These are phyloP conservation scores for Perizoma affinitatum DNA, from an alignment of 2,888 invertebrate species.

Conservation along the genomic window DNA sequence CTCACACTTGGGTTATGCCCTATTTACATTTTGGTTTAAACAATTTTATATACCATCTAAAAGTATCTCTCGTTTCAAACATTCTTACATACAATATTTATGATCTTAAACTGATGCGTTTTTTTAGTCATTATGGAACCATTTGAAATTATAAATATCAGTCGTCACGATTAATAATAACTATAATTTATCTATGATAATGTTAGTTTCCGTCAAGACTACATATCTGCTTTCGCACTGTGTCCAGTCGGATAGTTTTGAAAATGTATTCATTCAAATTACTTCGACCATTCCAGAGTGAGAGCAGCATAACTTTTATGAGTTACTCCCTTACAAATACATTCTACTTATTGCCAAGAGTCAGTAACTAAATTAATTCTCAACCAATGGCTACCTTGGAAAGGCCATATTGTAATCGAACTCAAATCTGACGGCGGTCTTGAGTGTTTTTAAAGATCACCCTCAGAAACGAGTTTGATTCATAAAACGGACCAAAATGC, in stretches of 20 bases:
- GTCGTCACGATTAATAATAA: neutral
- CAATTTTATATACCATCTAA: neutral
- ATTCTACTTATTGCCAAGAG: constrained; percentile 9
- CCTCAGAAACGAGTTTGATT: too few relatives aligned
- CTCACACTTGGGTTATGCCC: constrained; percentile 50
- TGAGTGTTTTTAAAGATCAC: too few relatives aligned
- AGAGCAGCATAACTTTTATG: too few relatives aligned
- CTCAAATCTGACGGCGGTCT: too few relatives aligned
- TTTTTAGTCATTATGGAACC: neutral
- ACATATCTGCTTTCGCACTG: too few relatives aligned
- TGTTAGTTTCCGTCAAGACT: too few relatives aligned
- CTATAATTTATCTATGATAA: too few relatives aligned
- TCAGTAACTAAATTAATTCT: neutral
- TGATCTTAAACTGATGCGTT: neutral
- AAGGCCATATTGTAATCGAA: too few relatives aligned
- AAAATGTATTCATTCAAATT: too few relatives aligned
- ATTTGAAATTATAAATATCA: neutral
- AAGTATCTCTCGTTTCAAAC: neutral
- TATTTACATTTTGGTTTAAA: constrained; percentile 35
- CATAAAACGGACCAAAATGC: constrained; percentile 24
- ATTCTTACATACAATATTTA: neutral
- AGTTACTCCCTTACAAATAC: neutral
- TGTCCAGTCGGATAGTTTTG: too few relatives aligned
- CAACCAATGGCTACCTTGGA: neutral
- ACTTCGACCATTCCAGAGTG: too few relatives aligned